Evolutionary conservation across 2,113 vertebrate genomes (phyloP), one percentile per base, ranked within the genome.

Genomic region (Noturus placidus): DNA sequence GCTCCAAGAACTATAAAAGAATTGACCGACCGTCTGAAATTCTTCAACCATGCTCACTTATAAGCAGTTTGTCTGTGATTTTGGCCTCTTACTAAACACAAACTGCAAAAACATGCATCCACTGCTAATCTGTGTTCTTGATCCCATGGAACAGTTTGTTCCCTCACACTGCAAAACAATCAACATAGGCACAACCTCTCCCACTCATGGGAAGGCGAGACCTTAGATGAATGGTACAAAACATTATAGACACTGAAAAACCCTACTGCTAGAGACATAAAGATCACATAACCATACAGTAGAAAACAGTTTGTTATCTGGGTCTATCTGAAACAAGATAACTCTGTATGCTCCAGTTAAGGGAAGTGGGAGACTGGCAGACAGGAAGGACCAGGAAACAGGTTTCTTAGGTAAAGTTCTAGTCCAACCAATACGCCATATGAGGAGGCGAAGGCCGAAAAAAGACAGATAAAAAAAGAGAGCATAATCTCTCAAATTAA

Each of bases 141-240:
- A 94, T 95, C 93, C 92, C 85, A 87, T 89, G 90, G 95, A 95
- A 96, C 94, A 95, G 19, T 19, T 87, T 91, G 95, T 96, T 93
- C 94, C 94, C 88, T 92, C 93, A 91, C 89, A 76, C 84, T 90
- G 89, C 87, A 91, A 93, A 91, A 91, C 91, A 91, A 90, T 77
- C 90, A 91, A 77, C 22, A 35, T 50, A 27, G 46, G 82, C 52
- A 81, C 54, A 89, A 59, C 57, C 25, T 54, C 46, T 90, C 92
- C 93, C 91, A 92, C 92, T 93, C 92, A 93, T 79, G 90, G 91
- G 87, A 93, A 92, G 91, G 91, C 92, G 90, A 88, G 93, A 94
- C 94, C 91, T 89, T 88, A 89, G 91, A 94, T 92, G 90, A 93
- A 92, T 90, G 86, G 86, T 91, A 89, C 27, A 91, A 93, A 92